Conservation (phyloP, 2,797 vertebrate genomes). For the Sorex maritimensis region DNA sequence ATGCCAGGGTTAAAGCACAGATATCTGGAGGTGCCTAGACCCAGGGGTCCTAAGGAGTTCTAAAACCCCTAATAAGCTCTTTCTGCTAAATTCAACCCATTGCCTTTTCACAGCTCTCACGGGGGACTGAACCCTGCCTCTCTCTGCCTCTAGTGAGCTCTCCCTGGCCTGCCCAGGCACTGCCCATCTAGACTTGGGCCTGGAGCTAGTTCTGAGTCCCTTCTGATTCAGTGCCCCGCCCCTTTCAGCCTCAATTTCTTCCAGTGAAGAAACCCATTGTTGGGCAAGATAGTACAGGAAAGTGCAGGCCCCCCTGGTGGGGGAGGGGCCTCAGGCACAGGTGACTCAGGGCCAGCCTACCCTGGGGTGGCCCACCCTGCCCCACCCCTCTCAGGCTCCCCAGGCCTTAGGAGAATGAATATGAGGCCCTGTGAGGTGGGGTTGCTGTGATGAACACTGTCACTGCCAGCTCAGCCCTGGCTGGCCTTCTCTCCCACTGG, state of each 20-base stretch:
- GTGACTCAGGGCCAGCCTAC: conserved; percentile 72
- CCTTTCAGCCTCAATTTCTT: conserved; percentile 29
- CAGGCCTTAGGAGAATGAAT: background rate
- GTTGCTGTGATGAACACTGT: conserved; percentile 41
- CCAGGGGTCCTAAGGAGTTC: background rate
- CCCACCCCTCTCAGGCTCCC: conserved; percentile 60
- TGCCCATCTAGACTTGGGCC: conserved; percentile 10
- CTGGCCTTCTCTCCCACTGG: background rate
- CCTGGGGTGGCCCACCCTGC: conserved; percentile 57
- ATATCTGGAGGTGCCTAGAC: background rate
- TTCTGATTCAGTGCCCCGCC: background rate
- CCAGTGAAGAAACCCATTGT: conserved; percentile 13
- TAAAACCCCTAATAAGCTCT: background rate
- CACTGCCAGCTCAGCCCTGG: conserved; percentile 15
- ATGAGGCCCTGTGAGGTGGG: background rate
- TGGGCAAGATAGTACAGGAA: conserved; percentile 36
- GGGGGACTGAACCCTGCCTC: background rate
- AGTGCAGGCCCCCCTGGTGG: background rate
- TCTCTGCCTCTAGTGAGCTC: background rate
- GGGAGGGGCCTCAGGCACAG: conserved; percentile 34
- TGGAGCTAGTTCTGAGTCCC: conserved; percentile 23
- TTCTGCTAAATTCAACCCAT: background rate
- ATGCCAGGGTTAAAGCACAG: conserved; percentile 35
- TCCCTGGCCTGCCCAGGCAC: background rate
- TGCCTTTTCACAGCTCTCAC: background rate